Base-by-base conservation (phyloP, 1,140 invertebrate genomes). In the Ephestia elutella region DNA sequence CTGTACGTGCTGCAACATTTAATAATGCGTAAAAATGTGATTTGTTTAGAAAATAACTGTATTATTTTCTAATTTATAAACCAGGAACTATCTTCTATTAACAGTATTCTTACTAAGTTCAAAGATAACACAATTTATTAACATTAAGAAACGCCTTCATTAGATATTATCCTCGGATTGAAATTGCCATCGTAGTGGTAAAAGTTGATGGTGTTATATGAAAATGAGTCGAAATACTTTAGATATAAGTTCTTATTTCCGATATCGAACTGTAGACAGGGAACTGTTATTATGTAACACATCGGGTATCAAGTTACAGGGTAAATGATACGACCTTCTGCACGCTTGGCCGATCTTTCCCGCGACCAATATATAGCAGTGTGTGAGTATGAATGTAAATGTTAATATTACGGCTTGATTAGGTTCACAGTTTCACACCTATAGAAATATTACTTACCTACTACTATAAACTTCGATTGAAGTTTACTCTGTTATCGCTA, bases 301-400 rank as follows among this genome's bases (percentile, higher is more conserved):
- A 72, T 77, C 63, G 64, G 68, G 69, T 85, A 82, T 82, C 70
- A 75, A 61, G 57, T 82, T 79, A 74, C 79, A 65, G 77, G 69
- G 79, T 85, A 85, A 85, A 78, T 71, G 73, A 82, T 84, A 71
- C 78, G 75, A 78, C 74, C 81, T 84, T 74, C 59, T 65, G 65
- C 73, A 81, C 80, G 82, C 79, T 75, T 67, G 71, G 71, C 55
- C 75, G 70, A 71, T 71, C 75, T 78, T 80, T 80, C 78, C 77
- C 73, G 78, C 75, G 74, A 75, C 76, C 68, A 64, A 70, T 73
- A 67, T 67, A 61, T 59, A 53, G 49, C 48, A 49, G 20, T 51
- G n/a, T 49, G 54, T 54, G 38, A 48, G n/a, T 49, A 59, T 54
- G 38, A 48, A 35, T 49, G 20, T 21, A 55, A 53, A 59, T 59